phyloP scores from a whole-genome alignment of 2,888 invertebrate species.

The Acanthosepion lycidas region DNA sequence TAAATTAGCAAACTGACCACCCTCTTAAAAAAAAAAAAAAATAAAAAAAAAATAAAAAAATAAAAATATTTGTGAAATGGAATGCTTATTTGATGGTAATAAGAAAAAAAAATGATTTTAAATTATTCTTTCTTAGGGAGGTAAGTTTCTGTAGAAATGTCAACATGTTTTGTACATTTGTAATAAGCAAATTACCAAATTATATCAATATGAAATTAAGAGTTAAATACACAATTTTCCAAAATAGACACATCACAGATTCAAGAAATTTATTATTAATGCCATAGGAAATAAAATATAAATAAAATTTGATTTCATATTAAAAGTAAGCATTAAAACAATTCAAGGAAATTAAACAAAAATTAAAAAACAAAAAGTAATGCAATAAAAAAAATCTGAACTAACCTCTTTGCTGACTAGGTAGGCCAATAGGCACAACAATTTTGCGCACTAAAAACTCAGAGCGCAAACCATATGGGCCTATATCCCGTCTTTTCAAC shows the following conservation, averaged over 20 bases:
- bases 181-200: no score
- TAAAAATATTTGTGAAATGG: no score
- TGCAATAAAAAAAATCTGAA: background rate
- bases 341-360: background rate
- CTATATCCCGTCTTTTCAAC: slow-evolving; percentile 89
- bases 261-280: background rate
- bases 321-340: background rate
- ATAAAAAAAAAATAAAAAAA: no score
- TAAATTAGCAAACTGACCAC: no score
- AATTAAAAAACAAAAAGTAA: background rate
- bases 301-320: background rate
- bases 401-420: slow-evolving; percentile 88
- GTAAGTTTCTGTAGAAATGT: no score
- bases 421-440: slow-evolving; percentile 89
- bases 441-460: slow-evolving; percentile 95
- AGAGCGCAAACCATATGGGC: slow-evolving; percentile 89
- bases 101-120: no score
- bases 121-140: no score
- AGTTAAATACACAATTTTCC: background rate
- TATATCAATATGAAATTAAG: no score
- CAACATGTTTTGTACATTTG: no score
- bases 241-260: background rate
- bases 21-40: no score
- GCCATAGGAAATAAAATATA: background rate
- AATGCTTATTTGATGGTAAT: no score